Percentiles rank a stretch among this genome's conserved stretches.
phyloP scores from a whole-genome alignment of 53 echinoderm and acorn worm genomes.

The Patiria pectinifera region DNA sequence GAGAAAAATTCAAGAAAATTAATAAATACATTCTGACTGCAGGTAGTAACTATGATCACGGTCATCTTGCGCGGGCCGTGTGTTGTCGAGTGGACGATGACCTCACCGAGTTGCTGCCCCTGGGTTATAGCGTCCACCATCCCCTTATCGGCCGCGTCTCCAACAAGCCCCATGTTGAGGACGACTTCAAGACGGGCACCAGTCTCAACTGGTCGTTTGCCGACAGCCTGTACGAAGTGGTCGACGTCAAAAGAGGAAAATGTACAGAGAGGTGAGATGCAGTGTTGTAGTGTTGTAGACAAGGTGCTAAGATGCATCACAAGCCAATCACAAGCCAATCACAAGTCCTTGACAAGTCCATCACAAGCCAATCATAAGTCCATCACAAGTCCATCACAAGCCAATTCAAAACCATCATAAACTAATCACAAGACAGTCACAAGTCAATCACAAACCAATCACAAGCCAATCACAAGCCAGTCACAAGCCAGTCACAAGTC shows the following conservation, averaged over 20 bases:
- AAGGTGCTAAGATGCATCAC: not conserved
- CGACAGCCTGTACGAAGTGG: constrained; percentile 84
- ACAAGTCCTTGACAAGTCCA: no score
- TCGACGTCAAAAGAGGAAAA: constrained; percentile 74
- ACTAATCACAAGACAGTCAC: no score
- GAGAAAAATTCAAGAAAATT: no score
- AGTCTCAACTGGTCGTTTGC: constrained; percentile 92
- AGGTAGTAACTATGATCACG: constrained; percentile 90
- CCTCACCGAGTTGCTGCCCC: constrained; percentile 57
- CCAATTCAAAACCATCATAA: no score
- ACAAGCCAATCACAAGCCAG: no score
- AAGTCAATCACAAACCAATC: no score
- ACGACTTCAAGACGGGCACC: constrained; percentile 59
- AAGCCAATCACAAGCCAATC: not conserved
- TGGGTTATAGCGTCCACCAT: constrained; percentile 75
- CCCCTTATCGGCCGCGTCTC: constrained; percentile 75
- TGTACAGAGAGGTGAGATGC: constrained; percentile 68
- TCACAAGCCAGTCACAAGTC: no score
- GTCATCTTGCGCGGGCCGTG: constrained; percentile 88
- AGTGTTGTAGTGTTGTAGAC: no score
- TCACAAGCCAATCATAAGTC: no score
- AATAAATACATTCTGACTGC: not conserved
- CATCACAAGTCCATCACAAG: no score
- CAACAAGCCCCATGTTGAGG: constrained; percentile 37
- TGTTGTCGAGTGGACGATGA: constrained; percentile 84